Base-by-base conservation (phyloP, 2,888 invertebrate species). In the Bombylius major region DNA sequence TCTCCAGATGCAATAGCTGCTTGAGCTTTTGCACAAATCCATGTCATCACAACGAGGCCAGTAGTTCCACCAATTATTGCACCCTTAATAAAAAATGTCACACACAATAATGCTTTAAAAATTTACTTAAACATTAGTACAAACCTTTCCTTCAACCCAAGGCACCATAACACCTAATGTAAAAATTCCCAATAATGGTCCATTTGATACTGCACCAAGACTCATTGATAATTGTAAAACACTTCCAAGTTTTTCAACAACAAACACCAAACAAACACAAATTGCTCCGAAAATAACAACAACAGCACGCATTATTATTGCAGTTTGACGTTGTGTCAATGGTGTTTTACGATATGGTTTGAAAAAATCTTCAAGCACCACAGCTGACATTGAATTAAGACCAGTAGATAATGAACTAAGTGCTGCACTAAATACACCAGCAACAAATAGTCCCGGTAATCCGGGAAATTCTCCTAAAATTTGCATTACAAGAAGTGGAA, bases 401-500 rank as follows among this genome's bases (percentile, higher is more conserved):
- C 87, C 87, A 0, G 87, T 87, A 6, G 87, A 88, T 31, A 89
- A 75, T 1, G 87, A 87, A 66, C 87, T 93, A 33, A 94, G 77
- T 14, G 93, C 89, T 13, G 92, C 93, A 73, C 92, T 91, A 66
- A 93, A 93, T 1, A 94, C 86, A 34, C 92, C 91, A 47, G 93
- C 90, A 0, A 93, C 87, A 69, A 93, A 93, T 32, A 94, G 75
- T 5, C 94, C 94, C 0, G 91, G 86, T 62, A 95, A 73, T 4
- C 93, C 93, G 1, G 86, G 87, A 72, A 82, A 79, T 49, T 83
- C 77, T 1, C 85, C 83, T 14, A 92, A 70, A n/a, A 86, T 81
- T 63, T 92, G 87, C 87, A 92, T 90, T 13, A 93, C 91, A 54
- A 90, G 75, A 23, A 91, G 70, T 0, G 92, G 92, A 54, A 93